A percentile compares a stretch with the other conserved stretches of the same genome.
phyloP scores from a whole-genome alignment of 2,888 invertebrate species.

The Orthosia gothica region DNA sequence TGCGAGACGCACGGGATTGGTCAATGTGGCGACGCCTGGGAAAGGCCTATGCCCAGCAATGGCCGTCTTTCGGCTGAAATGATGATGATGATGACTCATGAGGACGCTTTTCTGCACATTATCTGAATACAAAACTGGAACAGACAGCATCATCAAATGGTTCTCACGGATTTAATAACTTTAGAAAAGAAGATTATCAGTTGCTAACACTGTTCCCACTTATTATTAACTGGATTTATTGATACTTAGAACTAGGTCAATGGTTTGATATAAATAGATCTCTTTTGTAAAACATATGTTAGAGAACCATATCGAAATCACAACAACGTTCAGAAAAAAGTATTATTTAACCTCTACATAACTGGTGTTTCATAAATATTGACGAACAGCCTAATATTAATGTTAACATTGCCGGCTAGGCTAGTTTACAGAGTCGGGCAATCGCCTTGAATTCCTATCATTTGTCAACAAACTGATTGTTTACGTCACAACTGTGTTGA shows the following conservation, averaged over 20 bases:
- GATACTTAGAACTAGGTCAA: neutral
- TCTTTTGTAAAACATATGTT: neutral
- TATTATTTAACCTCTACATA: conserved; percentile 3
- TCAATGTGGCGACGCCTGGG: too few relatives aligned
- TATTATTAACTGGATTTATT: neutral
- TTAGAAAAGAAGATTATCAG: too few relatives aligned
- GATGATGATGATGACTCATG: too few relatives aligned
- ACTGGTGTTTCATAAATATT: conserved; percentile 47
- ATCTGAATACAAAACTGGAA: too few relatives aligned
- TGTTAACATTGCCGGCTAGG: neutral
- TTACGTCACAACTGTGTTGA: conserved; percentile 49
- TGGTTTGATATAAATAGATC: neutral
- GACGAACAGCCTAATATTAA: conserved; percentile 10
- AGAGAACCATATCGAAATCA: neutral
- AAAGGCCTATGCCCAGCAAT: too few relatives aligned
- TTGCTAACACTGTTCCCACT: too few relatives aligned
- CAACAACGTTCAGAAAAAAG: neutral
- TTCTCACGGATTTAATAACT: too few relatives aligned
- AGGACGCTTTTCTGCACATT: too few relatives aligned
- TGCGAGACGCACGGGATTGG: too few relatives aligned
- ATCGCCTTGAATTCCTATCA: conserved; percentile 53
- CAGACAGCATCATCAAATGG: too few relatives aligned
- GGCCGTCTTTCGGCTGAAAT: too few relatives aligned
- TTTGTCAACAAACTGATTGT: conserved; percentile 52
- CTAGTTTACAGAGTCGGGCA: conserved; percentile 15